Conservation (phyloP, 2,888 invertebrate species). For the Drosophila siamana region DNA sequence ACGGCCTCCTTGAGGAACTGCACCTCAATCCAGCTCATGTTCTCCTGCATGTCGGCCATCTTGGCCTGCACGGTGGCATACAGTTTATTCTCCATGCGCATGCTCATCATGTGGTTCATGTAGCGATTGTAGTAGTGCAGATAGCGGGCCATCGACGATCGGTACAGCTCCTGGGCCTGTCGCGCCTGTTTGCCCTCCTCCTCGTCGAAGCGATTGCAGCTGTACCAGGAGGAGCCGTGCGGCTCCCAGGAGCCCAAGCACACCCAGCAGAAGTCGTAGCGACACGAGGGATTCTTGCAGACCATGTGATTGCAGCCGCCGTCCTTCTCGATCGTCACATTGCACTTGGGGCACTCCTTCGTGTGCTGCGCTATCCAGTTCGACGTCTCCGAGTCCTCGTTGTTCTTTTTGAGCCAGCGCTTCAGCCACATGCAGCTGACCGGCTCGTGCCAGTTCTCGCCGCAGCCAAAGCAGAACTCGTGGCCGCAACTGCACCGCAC, state of each 20-base stretch:
- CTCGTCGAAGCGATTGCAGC: constrained; percentile 98
- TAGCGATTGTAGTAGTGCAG: constrained; percentile 99
- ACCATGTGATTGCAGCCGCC: constrained; percentile 99
- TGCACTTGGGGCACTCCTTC: constrained; percentile 99
- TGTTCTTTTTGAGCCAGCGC: constrained; percentile 99
- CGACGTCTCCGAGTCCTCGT: constrained; percentile 99
- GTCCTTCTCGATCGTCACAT: constrained; percentile 97
- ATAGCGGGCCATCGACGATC: constrained; percentile 97
- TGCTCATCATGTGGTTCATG: constrained; percentile 99
- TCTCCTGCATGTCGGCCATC: constrained; percentile 99
- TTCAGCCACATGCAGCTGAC: constrained; percentile 96
- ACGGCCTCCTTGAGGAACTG: constrained; percentile 99
- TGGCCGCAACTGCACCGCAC: constrained; percentile 97
- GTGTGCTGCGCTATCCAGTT: constrained; percentile 99
- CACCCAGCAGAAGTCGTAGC: constrained; percentile 99
- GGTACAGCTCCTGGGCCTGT: constrained; percentile 96
- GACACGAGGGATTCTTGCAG: constrained; percentile 99
- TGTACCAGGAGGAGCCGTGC: constrained; percentile 99
- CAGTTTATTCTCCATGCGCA: constrained; percentile 98
- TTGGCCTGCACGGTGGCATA: constrained; percentile 97
- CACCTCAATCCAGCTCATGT: constrained; percentile 99
- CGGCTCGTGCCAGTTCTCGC: constrained; percentile 99
- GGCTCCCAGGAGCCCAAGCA: constrained; percentile 99
- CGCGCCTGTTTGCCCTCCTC: constrained; percentile 98
- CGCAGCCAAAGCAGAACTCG: constrained; percentile 98